Conservation (phyloP, 2,888 invertebrate species). For the Drosophila tanythrix region DNA sequence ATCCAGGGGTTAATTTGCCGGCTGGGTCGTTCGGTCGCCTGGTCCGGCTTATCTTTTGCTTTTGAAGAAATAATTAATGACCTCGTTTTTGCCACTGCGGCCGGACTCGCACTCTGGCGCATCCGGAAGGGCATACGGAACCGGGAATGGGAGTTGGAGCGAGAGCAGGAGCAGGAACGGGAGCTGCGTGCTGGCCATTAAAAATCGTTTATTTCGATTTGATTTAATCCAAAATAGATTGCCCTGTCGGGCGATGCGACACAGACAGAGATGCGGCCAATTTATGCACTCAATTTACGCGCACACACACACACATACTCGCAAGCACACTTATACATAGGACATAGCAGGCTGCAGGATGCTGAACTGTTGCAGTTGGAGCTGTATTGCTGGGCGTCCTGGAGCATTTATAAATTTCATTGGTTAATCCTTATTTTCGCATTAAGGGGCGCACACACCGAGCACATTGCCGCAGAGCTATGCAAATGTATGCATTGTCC, state of each 20-base stretch:
- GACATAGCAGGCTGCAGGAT: slow-evolving; percentile 13
- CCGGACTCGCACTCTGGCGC: slow-evolving; percentile 18
- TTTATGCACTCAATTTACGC: slow-evolving; percentile 82
- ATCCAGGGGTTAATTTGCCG: slow-evolving; percentile 70
- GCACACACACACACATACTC: slow-evolving; percentile 16
- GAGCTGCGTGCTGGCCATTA: slow-evolving; percentile 77
- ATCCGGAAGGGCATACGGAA: slow-evolving; percentile 3
- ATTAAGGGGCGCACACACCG: slow-evolving; percentile 58
- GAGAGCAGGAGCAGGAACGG: not conserved
- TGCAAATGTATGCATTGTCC: slow-evolving; percentile 78
- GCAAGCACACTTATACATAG: not conserved
- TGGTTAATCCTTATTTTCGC: slow-evolving; percentile 84
- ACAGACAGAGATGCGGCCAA: slow-evolving; percentile 60
- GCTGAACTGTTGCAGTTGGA: slow-evolving; percentile 20
- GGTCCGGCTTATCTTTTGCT: slow-evolving; percentile 81
- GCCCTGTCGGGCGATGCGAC: slow-evolving; percentile 63
- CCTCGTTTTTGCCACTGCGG: slow-evolving; percentile 83
- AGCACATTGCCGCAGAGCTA: slow-evolving; percentile 44
- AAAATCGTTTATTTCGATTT: slow-evolving; percentile 85
- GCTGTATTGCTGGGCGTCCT: slow-evolving; percentile 22
- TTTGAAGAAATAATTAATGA: slow-evolving; percentile 85
- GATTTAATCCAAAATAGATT: slow-evolving; percentile 85
- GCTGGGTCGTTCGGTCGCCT: slow-evolving; percentile 51
- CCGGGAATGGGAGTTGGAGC: not conserved
- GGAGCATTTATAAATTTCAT: slow-evolving; percentile 84